Evolutionary conservation across 92 coral and sea anemone genomes (phyloP).

Genomic region (Palythoa heliodiscus): DNA sequence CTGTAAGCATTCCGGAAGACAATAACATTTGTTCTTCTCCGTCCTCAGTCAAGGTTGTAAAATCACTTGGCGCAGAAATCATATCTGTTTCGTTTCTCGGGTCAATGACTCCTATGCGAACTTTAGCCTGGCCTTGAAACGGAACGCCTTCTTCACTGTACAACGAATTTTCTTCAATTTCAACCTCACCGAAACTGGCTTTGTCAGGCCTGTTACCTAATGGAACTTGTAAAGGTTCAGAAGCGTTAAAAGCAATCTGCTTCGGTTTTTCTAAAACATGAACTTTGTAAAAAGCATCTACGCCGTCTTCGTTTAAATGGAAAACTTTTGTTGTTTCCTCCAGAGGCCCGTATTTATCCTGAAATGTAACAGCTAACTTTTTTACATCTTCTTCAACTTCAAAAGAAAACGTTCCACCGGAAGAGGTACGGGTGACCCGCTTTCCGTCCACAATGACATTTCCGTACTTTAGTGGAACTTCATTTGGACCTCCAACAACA

Average conservation of each 20-base stretch:
- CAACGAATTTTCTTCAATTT: slow-evolving; percentile 48
- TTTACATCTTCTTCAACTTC: slow-evolving; percentile 21
- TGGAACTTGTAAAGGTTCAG: slow-evolving; percentile 39
- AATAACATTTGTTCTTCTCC: slow-evolving; percentile 56
- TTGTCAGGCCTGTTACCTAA: not conserved
- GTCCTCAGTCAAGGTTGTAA: slow-evolving; percentile 55
- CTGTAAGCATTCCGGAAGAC: slow-evolving; percentile 48
- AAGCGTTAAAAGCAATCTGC: slow-evolving; percentile 38
- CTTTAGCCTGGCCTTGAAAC: slow-evolving; percentile 50
- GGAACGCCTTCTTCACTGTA: slow-evolving; percentile 44
- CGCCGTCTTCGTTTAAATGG: slow-evolving; percentile 18
- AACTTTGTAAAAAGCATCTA: slow-evolving; percentile 38
- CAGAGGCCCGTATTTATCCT: slow-evolving; percentile 40
- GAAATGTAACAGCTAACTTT: slow-evolving; percentile 47
- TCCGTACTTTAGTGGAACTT: slow-evolving; percentile 47
- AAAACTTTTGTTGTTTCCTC: slow-evolving; percentile 56
- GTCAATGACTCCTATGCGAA: slow-evolving; percentile 41
- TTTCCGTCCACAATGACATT: slow-evolving; percentile 43
- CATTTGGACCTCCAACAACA: slow-evolving; percentile 49
- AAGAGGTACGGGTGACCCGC: slow-evolving; percentile 22
- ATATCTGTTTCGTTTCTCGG: slow-evolving; percentile 56
- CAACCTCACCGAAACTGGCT: slow-evolving; percentile 39
- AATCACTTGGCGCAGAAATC: slow-evolving; percentile 53
- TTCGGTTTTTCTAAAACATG: slow-evolving; percentile 40
- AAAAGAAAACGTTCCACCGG: slow-evolving; percentile 38